Conservation (phyloP, 1,140 invertebrate species). For the Aphelinus certus region DNA sequence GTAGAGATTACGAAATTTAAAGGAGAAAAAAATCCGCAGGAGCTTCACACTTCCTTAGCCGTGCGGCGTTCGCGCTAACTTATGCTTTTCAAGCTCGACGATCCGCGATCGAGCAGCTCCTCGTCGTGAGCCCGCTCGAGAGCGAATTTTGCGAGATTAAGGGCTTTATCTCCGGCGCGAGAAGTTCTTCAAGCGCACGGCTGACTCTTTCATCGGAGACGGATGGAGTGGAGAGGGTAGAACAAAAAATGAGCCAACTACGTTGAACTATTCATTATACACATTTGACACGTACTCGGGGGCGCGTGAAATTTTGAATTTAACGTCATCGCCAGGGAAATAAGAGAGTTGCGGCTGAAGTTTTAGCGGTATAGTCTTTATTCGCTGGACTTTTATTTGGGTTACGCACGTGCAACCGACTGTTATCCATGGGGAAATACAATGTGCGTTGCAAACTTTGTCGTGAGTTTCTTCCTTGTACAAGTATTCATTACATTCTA, state of each 20-base stretch:
- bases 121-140: conserved; percentile 4
- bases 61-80: conserved; percentile 32
- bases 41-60: conserved; percentile 18
- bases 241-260: conserved; percentile 7
- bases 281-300: conserved; percentile 43
- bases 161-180: conserved; percentile 30
- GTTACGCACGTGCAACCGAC: too few species aligned
- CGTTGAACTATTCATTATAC: conserved; percentile 11
- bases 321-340: conserved; percentile 5
- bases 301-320: conserved; percentile 43
- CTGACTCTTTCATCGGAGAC: conserved; percentile 10
- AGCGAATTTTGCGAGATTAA: conserved; percentile 36
- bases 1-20: neutral
- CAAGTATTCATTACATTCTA: too few species aligned
- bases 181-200: conserved; percentile 24
- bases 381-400: too few species aligned
- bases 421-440: too few species aligned
- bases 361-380: too few species aligned
- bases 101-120: conserved; percentile 38
- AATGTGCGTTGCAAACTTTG: too few species aligned
- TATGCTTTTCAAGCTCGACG: conserved; percentile 47
- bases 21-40: conserved; percentile 18
- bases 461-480: too few species aligned
- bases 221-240: neutral
- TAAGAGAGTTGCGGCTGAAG: neutral